Conservation (phyloP, 2,113 vertebrate genomes). For the Sapayoa aenigma region DNA sequence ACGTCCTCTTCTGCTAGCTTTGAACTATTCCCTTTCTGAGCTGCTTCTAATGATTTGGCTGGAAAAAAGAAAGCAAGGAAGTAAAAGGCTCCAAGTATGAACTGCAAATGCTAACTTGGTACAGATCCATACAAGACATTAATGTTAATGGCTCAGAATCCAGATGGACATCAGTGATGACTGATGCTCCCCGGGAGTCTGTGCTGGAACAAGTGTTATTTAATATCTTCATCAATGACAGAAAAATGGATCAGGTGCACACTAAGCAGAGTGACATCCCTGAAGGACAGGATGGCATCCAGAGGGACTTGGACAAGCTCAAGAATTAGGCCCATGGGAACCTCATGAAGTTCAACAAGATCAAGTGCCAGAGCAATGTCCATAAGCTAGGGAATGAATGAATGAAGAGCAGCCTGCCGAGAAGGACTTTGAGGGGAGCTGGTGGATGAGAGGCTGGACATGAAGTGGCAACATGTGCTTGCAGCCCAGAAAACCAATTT, state of each 20-base stretch:
- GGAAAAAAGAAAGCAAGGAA: not conserved
- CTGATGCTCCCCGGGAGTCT: not conserved
- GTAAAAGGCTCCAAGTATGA: not conserved
- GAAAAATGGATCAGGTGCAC: not conserved
- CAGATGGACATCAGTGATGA: not conserved
- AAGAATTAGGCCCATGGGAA: not conserved
- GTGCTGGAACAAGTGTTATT: not conserved
- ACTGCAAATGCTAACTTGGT: not conserved
- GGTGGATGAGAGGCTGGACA: not conserved
- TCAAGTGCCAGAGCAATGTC: not conserved
- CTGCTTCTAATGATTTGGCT: not conserved
- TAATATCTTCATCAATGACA: not conserved
- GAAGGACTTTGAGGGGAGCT: not conserved
- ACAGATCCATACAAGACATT: not conserved
- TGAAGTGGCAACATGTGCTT: not conserved
- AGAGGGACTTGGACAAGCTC: not conserved
- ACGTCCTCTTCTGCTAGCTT: not conserved
- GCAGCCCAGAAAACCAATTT: not conserved
- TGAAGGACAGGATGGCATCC: not conserved
- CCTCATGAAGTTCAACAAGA: not conserved
- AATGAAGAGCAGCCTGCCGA: not conserved
- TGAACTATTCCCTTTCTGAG: not conserved
- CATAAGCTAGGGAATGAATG: fast-evolving
- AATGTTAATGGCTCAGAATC: not conserved
- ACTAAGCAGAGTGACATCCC: not conserved